Evolutionary conservation across 1,140 invertebrate species (phyloP), one percentile per base, ranked within the genome.

Genomic region (Trachelipus rathkii): DNA sequence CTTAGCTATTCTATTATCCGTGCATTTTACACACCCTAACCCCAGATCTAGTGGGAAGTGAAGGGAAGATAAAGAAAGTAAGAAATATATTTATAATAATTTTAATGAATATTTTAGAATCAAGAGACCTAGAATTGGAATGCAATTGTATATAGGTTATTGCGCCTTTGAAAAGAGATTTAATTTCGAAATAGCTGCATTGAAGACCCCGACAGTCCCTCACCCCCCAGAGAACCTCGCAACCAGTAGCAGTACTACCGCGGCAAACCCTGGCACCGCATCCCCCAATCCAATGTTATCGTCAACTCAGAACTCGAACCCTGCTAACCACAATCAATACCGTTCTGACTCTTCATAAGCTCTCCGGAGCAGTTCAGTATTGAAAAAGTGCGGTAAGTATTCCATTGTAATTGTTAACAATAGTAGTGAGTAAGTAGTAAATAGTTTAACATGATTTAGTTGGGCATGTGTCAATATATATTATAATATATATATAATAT

Each of bases 101-200:
- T 70, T 2, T 33, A 33, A n/a, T n/a, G n/a, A n/a, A n/a, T n/a
- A n/a, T 33, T 33, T 73, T 85, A 91, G 95, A 97, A 85, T 94
- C 94, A 19, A 94, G 95, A 84, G 95, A 98, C 87, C 93, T 95
- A 43, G 95, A 98, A 85, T 87, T 98, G 83, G 96, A n/a, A 98
- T 85, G 95, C 95, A 68, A 97, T 98, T 82, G 88, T 98, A 33
- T 95, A 94, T 43, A 95, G 98, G 85, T 87, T 98, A 44, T n/a
- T 96, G 93, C 85, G 93, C 95, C 45, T 87, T 98, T 72, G 94
- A 94, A 84, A 90, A 89, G 60, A 90, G 91, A 82, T 94, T 91
- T 84, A 91, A 93, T 79, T 85, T 85, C 82, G 88, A 86, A 78
- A 80, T 85, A 9, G 69, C 75, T 45, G 50, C 74, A 53, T 76